These are phyloP conservation scores for Lacerta bilineata DNA, from an alignment of 2,797 vertebrate genomes.

Conservation along the genomic window DNA sequence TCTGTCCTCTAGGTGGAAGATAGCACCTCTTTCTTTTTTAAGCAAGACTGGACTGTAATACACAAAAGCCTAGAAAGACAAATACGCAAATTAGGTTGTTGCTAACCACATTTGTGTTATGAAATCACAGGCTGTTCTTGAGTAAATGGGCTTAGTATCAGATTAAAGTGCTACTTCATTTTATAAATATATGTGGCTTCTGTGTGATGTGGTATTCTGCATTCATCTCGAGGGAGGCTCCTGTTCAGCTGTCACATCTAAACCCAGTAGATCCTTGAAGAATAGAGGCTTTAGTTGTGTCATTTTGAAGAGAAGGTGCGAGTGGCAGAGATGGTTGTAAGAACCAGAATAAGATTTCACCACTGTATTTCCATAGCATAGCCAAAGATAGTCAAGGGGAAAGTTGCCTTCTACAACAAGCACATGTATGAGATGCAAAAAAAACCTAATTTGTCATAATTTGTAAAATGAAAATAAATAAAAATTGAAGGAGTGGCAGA, in stretches of 20 bases:
- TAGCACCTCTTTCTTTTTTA: not conserved
- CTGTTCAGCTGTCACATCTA: constrained; percentile 4
- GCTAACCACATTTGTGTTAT: not conserved
- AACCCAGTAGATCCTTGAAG: constrained; percentile 15
- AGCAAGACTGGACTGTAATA: not conserved
- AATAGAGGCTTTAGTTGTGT: constrained; percentile 19
- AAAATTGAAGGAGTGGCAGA: no score
- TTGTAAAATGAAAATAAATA: not conserved
- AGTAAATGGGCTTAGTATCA: not conserved
- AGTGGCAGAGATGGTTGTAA: not conserved
- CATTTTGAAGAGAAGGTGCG: not conserved
- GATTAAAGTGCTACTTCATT: not conserved
- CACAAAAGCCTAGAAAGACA: not conserved
- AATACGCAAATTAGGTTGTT: not conserved
- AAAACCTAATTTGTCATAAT: not conserved
- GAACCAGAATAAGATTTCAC: not conserved
- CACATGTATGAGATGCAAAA: not conserved
- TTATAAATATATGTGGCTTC: not conserved
- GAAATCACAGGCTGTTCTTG: not conserved
- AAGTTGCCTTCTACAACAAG: not conserved
- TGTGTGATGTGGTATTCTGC: not conserved
- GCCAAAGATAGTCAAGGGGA: not conserved
- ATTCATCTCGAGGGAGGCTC: not conserved
- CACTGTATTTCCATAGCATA: not conserved
- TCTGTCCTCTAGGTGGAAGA: not conserved